phyloP scores from a whole-genome alignment of 2,888 invertebrate species.

The Diadromus collaris region DNA sequence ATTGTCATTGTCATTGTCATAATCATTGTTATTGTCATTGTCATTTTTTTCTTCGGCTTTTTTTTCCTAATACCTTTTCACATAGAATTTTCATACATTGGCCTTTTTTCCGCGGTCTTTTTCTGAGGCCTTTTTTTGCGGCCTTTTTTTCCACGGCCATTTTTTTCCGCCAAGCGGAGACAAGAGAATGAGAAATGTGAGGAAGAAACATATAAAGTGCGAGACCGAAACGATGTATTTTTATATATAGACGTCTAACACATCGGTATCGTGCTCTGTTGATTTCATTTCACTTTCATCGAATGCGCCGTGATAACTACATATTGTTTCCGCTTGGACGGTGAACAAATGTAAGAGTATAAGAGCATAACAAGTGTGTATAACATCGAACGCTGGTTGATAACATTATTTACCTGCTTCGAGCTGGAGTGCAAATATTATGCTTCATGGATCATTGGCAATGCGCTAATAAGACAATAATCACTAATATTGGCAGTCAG shows the following conservation, averaged over 20 bases:
- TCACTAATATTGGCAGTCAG: neutral
- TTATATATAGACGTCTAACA: neutral
- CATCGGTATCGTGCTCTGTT: neutral
- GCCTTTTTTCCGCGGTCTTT: too few species aligned
- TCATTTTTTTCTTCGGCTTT: too few species aligned
- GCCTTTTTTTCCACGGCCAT: too few species aligned
- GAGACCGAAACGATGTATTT: conserved; percentile 25
- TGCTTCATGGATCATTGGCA: neutral
- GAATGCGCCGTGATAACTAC: neutral
- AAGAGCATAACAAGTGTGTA: neutral
- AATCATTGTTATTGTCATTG: too few species aligned
- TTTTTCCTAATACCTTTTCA: too few species aligned
- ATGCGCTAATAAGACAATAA: too few species aligned
- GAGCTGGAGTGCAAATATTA: neutral
- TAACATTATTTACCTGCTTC: neutral
- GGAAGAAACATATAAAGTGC: neutral
- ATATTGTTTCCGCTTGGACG: neutral
- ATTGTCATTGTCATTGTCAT: too few species aligned
- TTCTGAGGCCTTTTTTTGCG: too few species aligned
- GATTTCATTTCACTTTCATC: conserved; percentile 9
- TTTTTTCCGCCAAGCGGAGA: too few species aligned
- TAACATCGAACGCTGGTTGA: neutral
- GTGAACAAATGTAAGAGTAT: neutral
- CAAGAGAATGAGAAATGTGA: conserved; percentile 1
- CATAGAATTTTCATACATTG: too few species aligned